Conservation (phyloP, 2,113 vertebrate genomes). For the Pomatostomus ruficeps region DNA sequence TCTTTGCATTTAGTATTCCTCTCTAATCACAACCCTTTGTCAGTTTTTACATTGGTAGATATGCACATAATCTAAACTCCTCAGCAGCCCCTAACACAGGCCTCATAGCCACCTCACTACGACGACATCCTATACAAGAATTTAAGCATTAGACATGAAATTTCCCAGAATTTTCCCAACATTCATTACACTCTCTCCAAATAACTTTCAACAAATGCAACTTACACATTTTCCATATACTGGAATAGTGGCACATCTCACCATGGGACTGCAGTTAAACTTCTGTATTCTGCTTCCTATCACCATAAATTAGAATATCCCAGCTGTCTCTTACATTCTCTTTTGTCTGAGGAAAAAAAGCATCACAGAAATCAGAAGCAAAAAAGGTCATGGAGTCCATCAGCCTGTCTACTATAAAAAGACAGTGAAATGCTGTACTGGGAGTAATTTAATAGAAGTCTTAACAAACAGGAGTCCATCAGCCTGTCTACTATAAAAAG, state of each 20-base stretch:
- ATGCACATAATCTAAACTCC: background rate
- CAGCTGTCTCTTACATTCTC: background rate
- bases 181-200: background rate
- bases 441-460: conserved; percentile 2
- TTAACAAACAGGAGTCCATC: background rate
- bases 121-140: background rate
- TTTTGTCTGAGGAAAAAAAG: background rate
- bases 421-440: background rate
- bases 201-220: conserved; percentile 1
- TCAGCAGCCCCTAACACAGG: background rate
- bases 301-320: conserved; percentile 30
- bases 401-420: background rate
- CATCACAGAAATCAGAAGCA: background rate
- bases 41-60: background rate
- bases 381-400: background rate
- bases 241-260: background rate
- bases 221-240: background rate
- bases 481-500: too few species aligned
- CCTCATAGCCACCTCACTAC: background rate
- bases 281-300: background rate
- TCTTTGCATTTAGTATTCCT: background rate
- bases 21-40: background rate
- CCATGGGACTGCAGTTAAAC: background rate
- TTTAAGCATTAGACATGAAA: background rate
- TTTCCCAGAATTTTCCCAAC: background rate